These are phyloP conservation scores for Hyposmocoma kahamanoa DNA, from an alignment of 1,140 invertebrate species.

Conservation along the genomic window DNA sequence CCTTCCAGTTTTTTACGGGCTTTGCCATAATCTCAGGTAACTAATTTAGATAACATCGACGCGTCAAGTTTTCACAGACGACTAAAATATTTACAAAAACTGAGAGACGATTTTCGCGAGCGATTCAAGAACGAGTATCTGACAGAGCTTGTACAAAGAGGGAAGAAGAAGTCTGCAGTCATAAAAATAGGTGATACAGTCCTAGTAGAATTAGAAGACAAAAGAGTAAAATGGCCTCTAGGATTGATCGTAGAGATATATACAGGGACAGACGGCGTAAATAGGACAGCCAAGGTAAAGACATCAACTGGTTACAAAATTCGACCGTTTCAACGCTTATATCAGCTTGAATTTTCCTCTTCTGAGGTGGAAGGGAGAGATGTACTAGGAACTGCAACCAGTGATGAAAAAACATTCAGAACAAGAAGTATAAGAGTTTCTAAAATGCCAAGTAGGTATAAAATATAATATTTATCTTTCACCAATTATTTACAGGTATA, in stretches of 20 bases:
- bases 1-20: constrained; percentile 7
- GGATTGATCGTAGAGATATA: background rate
- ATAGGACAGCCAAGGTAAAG: constrained; percentile 3
- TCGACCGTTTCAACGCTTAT: background rate
- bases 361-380: too few relatives aligned
- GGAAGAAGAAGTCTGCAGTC: background rate
- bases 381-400: too few relatives aligned
- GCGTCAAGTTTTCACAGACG: constrained; percentile 1
- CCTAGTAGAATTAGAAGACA: constrained; percentile 1
- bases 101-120: constrained; percentile 8
- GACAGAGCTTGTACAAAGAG: background rate
- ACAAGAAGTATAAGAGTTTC: too few relatives aligned
- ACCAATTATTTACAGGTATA: too few relatives aligned
- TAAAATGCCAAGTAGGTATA: too few relatives aligned
- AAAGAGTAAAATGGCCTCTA: constrained; percentile 8
- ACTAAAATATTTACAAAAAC: constrained; percentile 1
- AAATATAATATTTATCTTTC: too few relatives aligned
- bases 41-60: constrained; percentile 3
- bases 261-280: constrained; percentile 3
- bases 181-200: constrained; percentile 9
- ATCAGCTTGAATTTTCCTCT: background rate
- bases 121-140: constrained; percentile 11
- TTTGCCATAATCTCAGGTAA: background rate
- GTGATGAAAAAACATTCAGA: too few relatives aligned
- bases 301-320: background rate